A percentile compares a stretch with the other conserved stretches of the same genome.
Conservation (phyloP, 1,140 invertebrate species). For the Brachionus paranguensis region DNA sequence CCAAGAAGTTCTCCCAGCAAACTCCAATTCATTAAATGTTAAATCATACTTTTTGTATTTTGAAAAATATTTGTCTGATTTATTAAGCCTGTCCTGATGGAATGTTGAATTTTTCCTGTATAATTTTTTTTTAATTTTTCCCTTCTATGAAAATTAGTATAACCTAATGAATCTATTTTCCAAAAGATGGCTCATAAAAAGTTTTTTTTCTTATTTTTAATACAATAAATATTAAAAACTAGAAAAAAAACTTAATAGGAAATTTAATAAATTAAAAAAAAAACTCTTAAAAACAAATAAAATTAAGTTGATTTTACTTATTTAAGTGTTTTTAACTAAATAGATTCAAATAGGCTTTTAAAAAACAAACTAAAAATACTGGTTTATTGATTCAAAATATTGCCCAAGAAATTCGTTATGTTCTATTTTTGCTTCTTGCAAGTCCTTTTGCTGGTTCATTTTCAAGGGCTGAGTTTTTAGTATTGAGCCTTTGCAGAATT, state of each 20-base stretch:
- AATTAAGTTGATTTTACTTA: no score
- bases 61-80: slow-evolving; percentile 65
- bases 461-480: not conserved
- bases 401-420: slow-evolving; percentile 79
- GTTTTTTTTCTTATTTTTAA: no score
- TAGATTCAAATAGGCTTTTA: not conserved
- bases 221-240: no score
- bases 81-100: slow-evolving; percentile 64
- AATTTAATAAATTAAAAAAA: no score
- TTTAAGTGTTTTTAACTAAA: not conserved
- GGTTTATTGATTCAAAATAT: slow-evolving; percentile 74
- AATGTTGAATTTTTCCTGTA: slow-evolving; percentile 53
- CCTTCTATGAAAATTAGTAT: not conserved
- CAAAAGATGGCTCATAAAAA: no score
- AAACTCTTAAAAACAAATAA: no score
- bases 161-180: no score
- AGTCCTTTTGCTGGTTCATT: not conserved
- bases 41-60: slow-evolving; percentile 69
- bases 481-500: slow-evolving; percentile 3
- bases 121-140: no score
- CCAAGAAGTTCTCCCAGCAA: slow-evolving; percentile 86
- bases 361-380: not conserved
- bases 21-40: slow-evolving; percentile 82
- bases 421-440: slow-evolving; percentile 64
- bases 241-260: no score